Base-by-base conservation (phyloP, 2,888 invertebrate genomes). In the Amiota mariae region DNA sequence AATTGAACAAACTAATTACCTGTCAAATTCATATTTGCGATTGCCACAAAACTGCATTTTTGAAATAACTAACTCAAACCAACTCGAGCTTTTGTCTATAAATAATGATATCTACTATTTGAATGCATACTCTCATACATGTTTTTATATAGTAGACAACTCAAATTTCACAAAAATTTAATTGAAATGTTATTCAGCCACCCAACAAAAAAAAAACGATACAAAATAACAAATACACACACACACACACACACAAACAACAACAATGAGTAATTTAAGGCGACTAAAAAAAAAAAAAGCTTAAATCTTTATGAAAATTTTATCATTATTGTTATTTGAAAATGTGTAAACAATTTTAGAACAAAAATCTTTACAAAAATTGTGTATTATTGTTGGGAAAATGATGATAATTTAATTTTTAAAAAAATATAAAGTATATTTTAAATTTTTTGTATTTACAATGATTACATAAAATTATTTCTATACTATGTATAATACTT, bases 11-110 rank as follows among this genome's bases (percentile, higher is more conserved):
- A 81, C 77, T 83, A 82, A 83, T 85, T 83, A 85, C 80, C 81
- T 83, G 85, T 82, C 82, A 80, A 79, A 83, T 67, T 78, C 82
- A 79, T 75, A 81, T 77, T 79, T 72, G 51, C 76, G 74, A 77
- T 63, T 61, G 54, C 47, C 24, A 51, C 20, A 51, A 48, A 70
- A 24, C 54, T 20, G 0, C 46, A 63, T 63, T 36, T 63, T 36
- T 46, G 46, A 63, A 63, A 63, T 63, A 20, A 48, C 3, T 47
- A 15, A 20, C 36, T 11, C 48, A 2, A 51, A 51, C 36, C 2
- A 0, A 36, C 36, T 36, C 36, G 8, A 6, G 6, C 36, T 6
- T 36, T 24, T 24, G 24, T 24, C 24, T 3, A 24, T 24, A 24
- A 24, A 24, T 24, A 24, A 3, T 24, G 24, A 24, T 24, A 24